These are phyloP conservation scores for Parnassius smintheus DNA, from an alignment of 2,888 invertebrate genomes.

Conservation along the genomic window DNA sequence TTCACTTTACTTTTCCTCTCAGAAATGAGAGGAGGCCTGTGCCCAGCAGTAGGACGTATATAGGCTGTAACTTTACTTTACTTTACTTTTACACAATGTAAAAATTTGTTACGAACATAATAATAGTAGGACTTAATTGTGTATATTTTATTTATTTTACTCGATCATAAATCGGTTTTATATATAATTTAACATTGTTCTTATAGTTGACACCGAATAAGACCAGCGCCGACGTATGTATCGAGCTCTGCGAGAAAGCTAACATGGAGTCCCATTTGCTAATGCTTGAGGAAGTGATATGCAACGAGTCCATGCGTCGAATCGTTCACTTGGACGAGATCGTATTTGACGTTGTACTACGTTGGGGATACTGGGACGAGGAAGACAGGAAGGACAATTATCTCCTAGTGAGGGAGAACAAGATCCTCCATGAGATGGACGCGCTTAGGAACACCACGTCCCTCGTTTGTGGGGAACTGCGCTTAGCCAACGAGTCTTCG, in stretches of 20 bases:
- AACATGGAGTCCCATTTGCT: slow-evolving; percentile 84
- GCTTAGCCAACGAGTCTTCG: slow-evolving; percentile 87
- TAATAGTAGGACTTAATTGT: too few relatives aligned
- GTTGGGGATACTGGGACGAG: slow-evolving; percentile 95
- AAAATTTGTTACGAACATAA: too few relatives aligned
- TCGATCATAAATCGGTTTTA: too few relatives aligned
- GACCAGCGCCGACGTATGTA: slow-evolving; percentile 87
- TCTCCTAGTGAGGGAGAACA: slow-evolving; percentile 83
- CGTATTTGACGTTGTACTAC: slow-evolving; percentile 84
- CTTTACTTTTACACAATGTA: too few relatives aligned
- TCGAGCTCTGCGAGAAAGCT: slow-evolving; percentile 85
- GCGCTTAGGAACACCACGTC: slow-evolving; percentile 81
- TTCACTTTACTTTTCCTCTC: too few relatives aligned
- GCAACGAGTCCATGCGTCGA: slow-evolving; percentile 86
- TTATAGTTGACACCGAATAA: slow-evolving; percentile 88
- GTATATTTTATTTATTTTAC: too few relatives aligned
- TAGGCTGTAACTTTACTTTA: too few relatives aligned
- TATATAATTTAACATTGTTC: not conserved
- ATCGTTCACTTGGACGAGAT: slow-evolving; percentile 89
- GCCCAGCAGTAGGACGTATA: too few relatives aligned
- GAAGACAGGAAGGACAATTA: slow-evolving; percentile 92
- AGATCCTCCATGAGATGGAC: slow-evolving; percentile 71
- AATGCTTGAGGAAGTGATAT: slow-evolving; percentile 90
- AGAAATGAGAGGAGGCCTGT: too few relatives aligned
- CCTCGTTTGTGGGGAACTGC: slow-evolving; percentile 87